A percentile compares a stretch with the other conserved stretches of the same genome.
Evolutionary conservation across 2,113 vertebrate genomes (phyloP).

Genomic region (Cryptomyrus ogoouensis): DNA sequence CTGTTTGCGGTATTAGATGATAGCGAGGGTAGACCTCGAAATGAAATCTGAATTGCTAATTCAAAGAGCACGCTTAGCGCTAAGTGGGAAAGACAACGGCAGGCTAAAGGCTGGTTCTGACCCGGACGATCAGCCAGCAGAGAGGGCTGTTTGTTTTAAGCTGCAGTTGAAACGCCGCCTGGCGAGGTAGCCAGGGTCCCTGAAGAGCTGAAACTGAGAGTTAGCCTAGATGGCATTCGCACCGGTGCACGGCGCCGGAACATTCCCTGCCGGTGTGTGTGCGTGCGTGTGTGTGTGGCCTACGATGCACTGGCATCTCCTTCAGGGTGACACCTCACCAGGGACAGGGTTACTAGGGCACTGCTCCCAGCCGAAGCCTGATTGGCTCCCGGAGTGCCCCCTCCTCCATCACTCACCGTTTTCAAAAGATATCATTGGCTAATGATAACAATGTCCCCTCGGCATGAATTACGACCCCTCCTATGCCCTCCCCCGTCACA

Average conservation of each 20-base stretch:
- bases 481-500: not conserved
- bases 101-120: not conserved
- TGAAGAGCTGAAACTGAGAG: not conserved
- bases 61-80: not conserved
- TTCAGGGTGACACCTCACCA: not conserved
- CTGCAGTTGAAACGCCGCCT: not conserved
- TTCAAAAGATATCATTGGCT: not conserved
- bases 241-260: not conserved
- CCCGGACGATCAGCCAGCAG: not conserved
- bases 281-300: not conserved
- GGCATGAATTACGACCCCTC: not conserved
- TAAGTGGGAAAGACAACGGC: conserved; percentile 2
- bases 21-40: not conserved
- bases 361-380: not conserved
- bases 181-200: not conserved
- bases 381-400: not conserved
- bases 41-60: conserved; percentile 14
- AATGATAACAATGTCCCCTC: not conserved
- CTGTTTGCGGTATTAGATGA: not conserved
- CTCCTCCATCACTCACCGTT: not conserved
- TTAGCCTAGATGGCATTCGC: not conserved
- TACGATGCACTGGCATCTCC: not conserved
- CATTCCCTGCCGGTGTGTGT: not conserved
- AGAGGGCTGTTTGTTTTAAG: not conserved
- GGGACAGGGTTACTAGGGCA: not conserved